Evolutionary conservation across 2,888 invertebrate species (phyloP), one percentile per base, ranked within the genome.

Genomic region (Anoplius nigerrimus): DNA sequence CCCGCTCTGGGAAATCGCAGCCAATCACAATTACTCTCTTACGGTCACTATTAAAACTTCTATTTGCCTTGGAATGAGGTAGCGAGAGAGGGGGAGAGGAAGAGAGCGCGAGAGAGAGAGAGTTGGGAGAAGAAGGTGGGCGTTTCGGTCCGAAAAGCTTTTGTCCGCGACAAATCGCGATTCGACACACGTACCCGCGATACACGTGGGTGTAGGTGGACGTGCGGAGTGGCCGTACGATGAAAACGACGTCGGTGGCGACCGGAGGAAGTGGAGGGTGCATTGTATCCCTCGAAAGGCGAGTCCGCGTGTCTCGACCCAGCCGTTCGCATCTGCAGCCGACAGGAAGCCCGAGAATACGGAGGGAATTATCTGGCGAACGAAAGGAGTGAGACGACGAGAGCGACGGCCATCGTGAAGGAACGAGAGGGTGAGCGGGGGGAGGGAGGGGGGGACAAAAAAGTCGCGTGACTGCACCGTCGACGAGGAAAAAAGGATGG

Each of bases 291-390:
- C 56, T 61, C 67, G 69, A 74, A 67, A 70, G 53, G 63, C 46
- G 46, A 54, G 51, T 34, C 45, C 54, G 45, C 42, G 59, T 43
- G 60, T 61, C 43, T 20, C 57, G n/a, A n/a, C 46, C 6, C 22
- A 1, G n/a, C 67, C 43, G 5, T 22, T 21, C 56, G 64, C 64
- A 62, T 69, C 76, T 80, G 79, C 70, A 53, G 61, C 64, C 73
- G 79, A 79, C 74, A 74, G 76, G 73, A 82, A 76, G 64, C 63
- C 69, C 75, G 75, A 66, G 79, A 79, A 75, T 66, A 67, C 75
- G 69, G 66, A 51, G 66, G 72, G 78, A 75, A 80, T 82, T 80
- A 82, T 80, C 75, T 67, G 67, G 55, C 67, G 62, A 70, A 67
- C 64, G 68, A 54, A 60, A 66, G 66, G 66, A 43, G 61, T 45